Evolutionary conservation across 2,888 invertebrate species (phyloP), one percentile per base, ranked within the genome.

Genomic region (Odontocolon sp.): DNA sequence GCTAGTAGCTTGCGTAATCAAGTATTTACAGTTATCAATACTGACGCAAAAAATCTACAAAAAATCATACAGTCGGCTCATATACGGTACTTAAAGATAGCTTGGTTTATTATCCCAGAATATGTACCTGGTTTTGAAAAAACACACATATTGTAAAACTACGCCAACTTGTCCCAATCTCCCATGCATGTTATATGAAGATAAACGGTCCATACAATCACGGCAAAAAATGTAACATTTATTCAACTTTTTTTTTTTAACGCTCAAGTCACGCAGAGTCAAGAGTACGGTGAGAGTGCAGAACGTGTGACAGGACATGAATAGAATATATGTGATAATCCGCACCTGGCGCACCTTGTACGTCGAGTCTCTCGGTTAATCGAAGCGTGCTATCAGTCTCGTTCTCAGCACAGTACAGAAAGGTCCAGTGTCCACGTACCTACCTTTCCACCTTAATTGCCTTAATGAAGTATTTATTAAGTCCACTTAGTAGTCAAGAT

Each of bases 391-490:
- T 67, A 68, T 74, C 61, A 54, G 36, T 45, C 14, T 16, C 31
- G 54, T 36, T 14, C 42, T 52, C 28, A 21, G 50, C 21, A 31
- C 33, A 42, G 21, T 45, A 45, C 59, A 28, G 52, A 31, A 59
- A 21, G 23, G 61, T 74, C 54, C 36, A 38, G 26, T 23, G 14
- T 28, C n/a, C n/a, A n/a, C n/a, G n/a, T n/a, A n/a, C n/a, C n/a
- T n/a, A 5, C 54, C 11, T 68, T 74, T 68, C 31, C 67, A 63
- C 68, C 61, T 67, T 74, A 61, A 74, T 74, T 74, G 45, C 61
- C 23, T 56, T 68, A 74, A 74, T 68, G 67, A 74, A 74, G 61
- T 61, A 74, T 74, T 54, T 73, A 73, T 67, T 68, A 63, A 74
- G 73, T 68, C 67, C 61, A 74, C 67, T 74, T 68, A 74, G 73